These are phyloP conservation scores for Caenorhabditis zanzibari DNA, from an alignment of 2,888 invertebrate species.

Conservation along the genomic window DNA sequence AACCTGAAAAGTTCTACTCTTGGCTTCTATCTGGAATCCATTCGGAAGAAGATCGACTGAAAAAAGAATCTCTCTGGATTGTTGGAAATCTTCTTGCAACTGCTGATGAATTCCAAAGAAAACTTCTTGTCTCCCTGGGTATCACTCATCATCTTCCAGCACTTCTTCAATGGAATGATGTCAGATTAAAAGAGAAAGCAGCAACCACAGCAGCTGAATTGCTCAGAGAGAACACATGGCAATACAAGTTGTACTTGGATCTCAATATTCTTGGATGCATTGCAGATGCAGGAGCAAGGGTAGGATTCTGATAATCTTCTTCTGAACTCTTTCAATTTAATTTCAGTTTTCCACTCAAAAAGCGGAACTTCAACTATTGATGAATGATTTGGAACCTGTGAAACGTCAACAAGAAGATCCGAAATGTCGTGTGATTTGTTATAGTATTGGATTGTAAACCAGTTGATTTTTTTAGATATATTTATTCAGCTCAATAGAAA, in stretches of 20 bases:
- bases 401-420: background rate
- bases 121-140: constrained; percentile 40
- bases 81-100: constrained; percentile 63
- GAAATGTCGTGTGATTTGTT: constrained; percentile 30
- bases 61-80: constrained; percentile 65
- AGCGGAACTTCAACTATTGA: constrained; percentile 30
- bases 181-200: constrained; percentile 62
- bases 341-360: constrained; percentile 49
- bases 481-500: constrained; percentile 43
- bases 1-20: constrained; percentile 37
- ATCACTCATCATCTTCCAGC: constrained; percentile 41
- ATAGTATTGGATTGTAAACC: constrained; percentile 28
- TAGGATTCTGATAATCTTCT: background rate
- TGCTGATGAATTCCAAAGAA: constrained; percentile 39
- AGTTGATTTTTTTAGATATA: constrained; percentile 3
- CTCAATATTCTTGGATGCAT: constrained; percentile 23
- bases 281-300: constrained; percentile 7
- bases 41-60: constrained; percentile 46
- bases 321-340: background rate
- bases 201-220: constrained; percentile 40
- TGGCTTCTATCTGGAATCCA: constrained; percentile 56
- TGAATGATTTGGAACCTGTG: constrained; percentile 47
- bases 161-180: constrained; percentile 35
- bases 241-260: constrained; percentile 10
- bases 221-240: constrained; percentile 58